These are phyloP conservation scores for Drosophila parthenogenetica DNA, from an alignment of 2,888 invertebrate genomes.

Conservation along the genomic window DNA sequence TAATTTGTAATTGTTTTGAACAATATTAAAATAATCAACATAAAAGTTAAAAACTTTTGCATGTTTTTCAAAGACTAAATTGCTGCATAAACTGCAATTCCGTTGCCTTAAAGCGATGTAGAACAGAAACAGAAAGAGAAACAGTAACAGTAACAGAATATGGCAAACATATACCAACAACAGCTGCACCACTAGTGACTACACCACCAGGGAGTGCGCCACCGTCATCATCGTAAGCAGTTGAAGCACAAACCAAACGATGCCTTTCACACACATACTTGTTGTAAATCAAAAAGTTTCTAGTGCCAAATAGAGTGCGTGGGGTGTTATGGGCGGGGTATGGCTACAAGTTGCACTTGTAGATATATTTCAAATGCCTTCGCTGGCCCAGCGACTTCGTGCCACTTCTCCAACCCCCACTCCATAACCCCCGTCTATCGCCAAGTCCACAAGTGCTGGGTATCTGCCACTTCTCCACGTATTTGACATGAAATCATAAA, in stretches of 20 bases:
- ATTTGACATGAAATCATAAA: conserved; percentile 82
- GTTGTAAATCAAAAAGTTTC: conserved; percentile 76
- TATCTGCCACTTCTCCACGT: conserved; percentile 67
- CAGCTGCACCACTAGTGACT: conserved; percentile 3
- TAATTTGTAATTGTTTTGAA: not conserved
- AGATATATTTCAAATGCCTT: conserved; percentile 62
- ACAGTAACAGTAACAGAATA: conserved; percentile 18
- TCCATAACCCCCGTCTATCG: not conserved
- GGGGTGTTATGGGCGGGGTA: conserved; percentile 36
- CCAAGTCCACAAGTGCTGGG: conserved; percentile 5
- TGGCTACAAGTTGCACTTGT: conserved; percentile 56
- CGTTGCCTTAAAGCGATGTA: conserved; percentile 59
- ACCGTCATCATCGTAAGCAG: conserved; percentile 15
- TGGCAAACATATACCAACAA: conserved; percentile 35
- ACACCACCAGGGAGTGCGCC: not conserved
- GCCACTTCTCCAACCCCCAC: conserved; percentile 36
- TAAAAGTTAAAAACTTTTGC: conserved; percentile 27
- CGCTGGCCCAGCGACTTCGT: conserved; percentile 25
- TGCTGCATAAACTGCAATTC: conserved; percentile 63
- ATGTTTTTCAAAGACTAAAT: conserved; percentile 46
- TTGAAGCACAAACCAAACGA: conserved; percentile 30
- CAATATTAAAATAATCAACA: conserved; percentile 40
- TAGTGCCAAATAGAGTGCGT: conserved; percentile 66
- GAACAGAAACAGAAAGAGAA: conserved; percentile 14
- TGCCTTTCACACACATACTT: conserved; percentile 25